Conservation (phyloP, 2,113 vertebrate species). For the Neogobius melanostomus region DNA sequence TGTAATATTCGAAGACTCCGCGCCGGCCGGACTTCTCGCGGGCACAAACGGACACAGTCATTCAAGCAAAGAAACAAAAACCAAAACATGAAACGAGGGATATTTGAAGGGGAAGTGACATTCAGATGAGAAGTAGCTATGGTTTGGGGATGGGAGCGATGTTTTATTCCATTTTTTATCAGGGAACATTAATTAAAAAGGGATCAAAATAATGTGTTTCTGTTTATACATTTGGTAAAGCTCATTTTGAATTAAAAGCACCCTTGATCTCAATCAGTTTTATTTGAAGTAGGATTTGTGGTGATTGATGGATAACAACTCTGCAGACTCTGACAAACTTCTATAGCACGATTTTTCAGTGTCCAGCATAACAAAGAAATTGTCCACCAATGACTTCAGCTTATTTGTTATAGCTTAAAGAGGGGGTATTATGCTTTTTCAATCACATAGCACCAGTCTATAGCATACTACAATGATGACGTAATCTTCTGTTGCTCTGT, state of each 20-base stretch:
- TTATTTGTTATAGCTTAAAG: too few relatives aligned
- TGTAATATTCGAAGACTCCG: constrained; percentile 60
- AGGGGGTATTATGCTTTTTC: too few relatives aligned
- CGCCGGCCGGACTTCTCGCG: constrained; percentile 31
- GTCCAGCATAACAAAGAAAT: too few relatives aligned
- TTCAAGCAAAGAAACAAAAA: neutral
- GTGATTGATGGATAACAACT: too few relatives aligned
- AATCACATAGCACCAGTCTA: too few relatives aligned
- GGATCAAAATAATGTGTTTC: neutral
- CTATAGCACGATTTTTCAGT: too few relatives aligned
- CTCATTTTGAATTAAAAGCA: neutral
- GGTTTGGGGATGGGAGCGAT: neutral
- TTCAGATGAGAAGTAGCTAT: neutral
- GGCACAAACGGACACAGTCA: neutral
- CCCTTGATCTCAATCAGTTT: neutral
- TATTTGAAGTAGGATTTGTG: too few relatives aligned
- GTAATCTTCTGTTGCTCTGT: too few relatives aligned
- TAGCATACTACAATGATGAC: too few relatives aligned
- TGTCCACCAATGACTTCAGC: too few relatives aligned
- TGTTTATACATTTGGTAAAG: neutral
- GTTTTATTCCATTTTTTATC: neutral
- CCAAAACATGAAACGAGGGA: neutral
- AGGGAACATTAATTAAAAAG: neutral
- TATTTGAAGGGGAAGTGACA: neutral
- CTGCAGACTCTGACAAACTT: too few relatives aligned